phyloP scores from a whole-genome alignment of 2,888 invertebrate genomes.

The Taphrorychus bicolor region DNA sequence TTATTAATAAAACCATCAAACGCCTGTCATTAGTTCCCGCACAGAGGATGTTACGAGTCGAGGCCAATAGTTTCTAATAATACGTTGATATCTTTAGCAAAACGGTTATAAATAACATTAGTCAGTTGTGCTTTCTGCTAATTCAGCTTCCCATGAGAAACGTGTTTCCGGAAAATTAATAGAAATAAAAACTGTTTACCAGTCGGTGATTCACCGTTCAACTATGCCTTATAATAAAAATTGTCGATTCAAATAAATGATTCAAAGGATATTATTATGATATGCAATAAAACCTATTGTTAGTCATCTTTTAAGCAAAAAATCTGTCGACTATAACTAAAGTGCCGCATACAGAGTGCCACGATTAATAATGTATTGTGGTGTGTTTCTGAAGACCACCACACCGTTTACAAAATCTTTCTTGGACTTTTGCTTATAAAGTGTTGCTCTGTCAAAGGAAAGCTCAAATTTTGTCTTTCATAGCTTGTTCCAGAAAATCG shows the following conservation, averaged over 20 bases:
- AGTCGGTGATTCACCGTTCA: background rate
- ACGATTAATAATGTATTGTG: too few relatives aligned
- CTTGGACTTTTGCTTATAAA: too few relatives aligned
- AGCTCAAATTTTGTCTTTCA: too few relatives aligned
- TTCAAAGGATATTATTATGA: background rate
- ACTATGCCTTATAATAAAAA: background rate
- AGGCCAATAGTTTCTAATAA: background rate
- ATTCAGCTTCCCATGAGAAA: conserved; percentile 1
- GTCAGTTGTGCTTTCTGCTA: background rate
- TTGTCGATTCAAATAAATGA: background rate
- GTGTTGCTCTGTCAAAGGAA: too few relatives aligned
- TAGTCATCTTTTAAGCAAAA: background rate
- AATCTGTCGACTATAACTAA: too few relatives aligned
- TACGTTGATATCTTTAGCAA: background rate
- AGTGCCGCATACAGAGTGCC: too few relatives aligned
- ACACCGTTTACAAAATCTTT: too few relatives aligned
- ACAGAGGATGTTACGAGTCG: background rate
- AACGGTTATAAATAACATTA: background rate
- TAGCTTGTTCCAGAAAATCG: too few relatives aligned
- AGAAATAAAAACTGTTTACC: conserved; percentile 4
- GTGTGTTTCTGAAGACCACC: too few relatives aligned
- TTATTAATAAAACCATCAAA: background rate
- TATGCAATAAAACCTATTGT: background rate
- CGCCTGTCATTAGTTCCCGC: background rate
- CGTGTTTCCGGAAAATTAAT: conserved; percentile 5